Percentiles rank a stretch among this genome's conserved stretches.
phyloP scores from a whole-genome alignment of 1,140 invertebrate genomes.

The Chrysoperla carnea region DNA sequence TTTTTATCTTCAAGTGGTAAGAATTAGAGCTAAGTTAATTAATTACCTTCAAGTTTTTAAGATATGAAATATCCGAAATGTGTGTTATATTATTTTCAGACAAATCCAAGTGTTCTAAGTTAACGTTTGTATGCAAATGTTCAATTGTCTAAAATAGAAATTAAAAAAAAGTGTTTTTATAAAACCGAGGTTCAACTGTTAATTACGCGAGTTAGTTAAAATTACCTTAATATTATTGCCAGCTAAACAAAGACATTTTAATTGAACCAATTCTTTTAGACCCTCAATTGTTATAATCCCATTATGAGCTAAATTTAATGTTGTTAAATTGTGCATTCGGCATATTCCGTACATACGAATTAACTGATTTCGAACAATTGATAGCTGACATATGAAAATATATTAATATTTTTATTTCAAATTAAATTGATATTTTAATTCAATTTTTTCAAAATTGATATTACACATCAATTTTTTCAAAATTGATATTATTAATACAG shows the following conservation, averaged over 20 bases:
- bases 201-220: not conserved
- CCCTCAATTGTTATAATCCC: conserved; percentile 77
- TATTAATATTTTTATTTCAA: not conserved
- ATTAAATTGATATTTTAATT: not conserved
- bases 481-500: no score
- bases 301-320: conserved; percentile 73
- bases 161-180: not conserved
- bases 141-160: conserved; percentile 54
- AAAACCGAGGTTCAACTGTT: not conserved
- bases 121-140: conserved; percentile 61
- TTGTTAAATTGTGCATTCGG: conserved; percentile 55
- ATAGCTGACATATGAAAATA: conserved; percentile 41
- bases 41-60: conserved; percentile 60
- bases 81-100: conserved; percentile 76
- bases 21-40: not conserved
- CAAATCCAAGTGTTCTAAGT: conserved; percentile 67
- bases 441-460: conserved; percentile 4
- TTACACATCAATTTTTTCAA: conserved; percentile 1
- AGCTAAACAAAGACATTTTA: conserved; percentile 57
- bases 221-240: conserved; percentile 53
- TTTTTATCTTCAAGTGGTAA: not conserved
- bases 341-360: conserved; percentile 75
- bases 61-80: conserved; percentile 65
- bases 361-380: conserved; percentile 65
- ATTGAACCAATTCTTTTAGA: conserved; percentile 60